Conservation (phyloP, 2,113 vertebrate genomes). For the Crotophaga sulcirostris region DNA sequence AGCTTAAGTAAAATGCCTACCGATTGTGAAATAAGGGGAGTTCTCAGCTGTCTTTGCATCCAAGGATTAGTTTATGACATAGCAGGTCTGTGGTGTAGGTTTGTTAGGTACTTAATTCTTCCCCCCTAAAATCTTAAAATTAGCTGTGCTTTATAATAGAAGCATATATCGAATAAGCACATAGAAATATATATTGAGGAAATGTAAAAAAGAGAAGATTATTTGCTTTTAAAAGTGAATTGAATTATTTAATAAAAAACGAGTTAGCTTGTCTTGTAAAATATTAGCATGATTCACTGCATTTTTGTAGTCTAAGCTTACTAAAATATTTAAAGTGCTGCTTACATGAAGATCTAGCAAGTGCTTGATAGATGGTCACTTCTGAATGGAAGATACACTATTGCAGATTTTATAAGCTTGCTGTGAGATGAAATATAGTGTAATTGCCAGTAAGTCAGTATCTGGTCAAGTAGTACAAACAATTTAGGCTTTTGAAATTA, state of each 20-base stretch:
- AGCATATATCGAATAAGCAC: background rate
- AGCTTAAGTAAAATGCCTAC: background rate
- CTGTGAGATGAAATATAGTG: background rate
- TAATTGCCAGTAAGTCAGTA: background rate
- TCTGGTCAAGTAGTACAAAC: constrained; percentile 5
- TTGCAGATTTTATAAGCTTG: background rate
- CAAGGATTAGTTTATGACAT: background rate
- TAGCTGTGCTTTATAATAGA: background rate
- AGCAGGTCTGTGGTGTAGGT: background rate
- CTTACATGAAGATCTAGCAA: background rate
- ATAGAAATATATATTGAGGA: background rate
- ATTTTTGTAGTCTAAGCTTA: background rate
- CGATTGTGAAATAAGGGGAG: background rate
- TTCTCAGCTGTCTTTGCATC: background rate
- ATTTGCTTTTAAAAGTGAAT: background rate
- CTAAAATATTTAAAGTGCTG: constrained; percentile 33
- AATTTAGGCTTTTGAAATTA: constrained; percentile 3
- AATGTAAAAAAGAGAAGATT: background rate
- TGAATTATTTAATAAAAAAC: background rate
- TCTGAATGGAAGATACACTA: background rate
- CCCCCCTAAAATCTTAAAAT: background rate
- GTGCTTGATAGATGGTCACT: constrained; percentile 8
- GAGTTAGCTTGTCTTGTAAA: constrained; percentile 9
- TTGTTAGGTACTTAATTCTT: background rate
- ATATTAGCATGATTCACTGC: background rate